These are phyloP conservation scores for Volucella inflata DNA, from an alignment of 2,888 invertebrate species.

Conservation along the genomic window DNA sequence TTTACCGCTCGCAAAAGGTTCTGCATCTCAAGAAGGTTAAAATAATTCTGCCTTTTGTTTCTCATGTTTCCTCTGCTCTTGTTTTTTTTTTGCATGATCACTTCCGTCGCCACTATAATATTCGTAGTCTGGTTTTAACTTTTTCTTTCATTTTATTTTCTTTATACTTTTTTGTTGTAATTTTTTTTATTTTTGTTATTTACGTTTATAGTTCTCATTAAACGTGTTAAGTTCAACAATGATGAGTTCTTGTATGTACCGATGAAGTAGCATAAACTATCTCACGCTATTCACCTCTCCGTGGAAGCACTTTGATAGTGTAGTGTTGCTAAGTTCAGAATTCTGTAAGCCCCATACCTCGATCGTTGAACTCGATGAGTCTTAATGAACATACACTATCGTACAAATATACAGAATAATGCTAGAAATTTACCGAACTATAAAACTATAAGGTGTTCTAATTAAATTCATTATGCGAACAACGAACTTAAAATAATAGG, in stretches of 20 bases:
- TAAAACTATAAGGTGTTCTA: constrained; percentile 54
- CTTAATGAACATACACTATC: not conserved
- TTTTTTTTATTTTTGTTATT: constrained; percentile 6
- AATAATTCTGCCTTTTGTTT: constrained; percentile 33
- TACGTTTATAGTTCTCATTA: constrained; percentile 61
- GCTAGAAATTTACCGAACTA: constrained; percentile 57
- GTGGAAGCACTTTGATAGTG: not conserved
- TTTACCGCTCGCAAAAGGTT: constrained; percentile 5
- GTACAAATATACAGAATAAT: constrained; percentile 17
- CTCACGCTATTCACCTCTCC: constrained; percentile 62
- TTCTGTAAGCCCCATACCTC: constrained; percentile 44
- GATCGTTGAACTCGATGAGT: constrained; percentile 62
- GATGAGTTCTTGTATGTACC: constrained; percentile 41
- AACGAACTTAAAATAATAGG: constrained; percentile 35
- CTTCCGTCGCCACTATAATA: constrained; percentile 44
- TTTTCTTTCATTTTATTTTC: not conserved
- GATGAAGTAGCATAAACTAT: constrained; percentile 53
- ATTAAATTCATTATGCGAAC: constrained; percentile 70
- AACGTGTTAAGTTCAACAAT: constrained; percentile 63
- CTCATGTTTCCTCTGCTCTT: constrained; percentile 15
- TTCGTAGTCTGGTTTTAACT: constrained; percentile 18
- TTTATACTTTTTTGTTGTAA: not conserved
- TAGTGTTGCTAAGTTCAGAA: constrained; percentile 63
- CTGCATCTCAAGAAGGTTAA: constrained; percentile 7
- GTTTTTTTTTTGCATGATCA: constrained; percentile 42